phyloP scores from a whole-genome alignment of 2,888 invertebrate genomes.

The Seira ritae region DNA sequence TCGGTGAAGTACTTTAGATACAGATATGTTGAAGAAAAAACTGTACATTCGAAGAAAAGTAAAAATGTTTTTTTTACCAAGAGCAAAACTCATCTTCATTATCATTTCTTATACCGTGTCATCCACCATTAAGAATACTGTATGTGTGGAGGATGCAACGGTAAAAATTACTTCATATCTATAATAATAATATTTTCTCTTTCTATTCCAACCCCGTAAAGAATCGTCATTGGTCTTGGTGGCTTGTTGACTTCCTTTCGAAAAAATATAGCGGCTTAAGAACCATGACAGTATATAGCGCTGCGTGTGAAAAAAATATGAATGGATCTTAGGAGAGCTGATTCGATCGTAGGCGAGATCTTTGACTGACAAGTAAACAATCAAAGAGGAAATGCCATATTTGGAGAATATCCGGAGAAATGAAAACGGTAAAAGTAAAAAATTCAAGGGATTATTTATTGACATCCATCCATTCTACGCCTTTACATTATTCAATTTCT shows the following conservation, averaged over 20 bases:
- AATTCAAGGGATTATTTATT: too few species aligned
- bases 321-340: too few species aligned
- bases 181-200: slow-evolving; percentile 8
- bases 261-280: neutral
- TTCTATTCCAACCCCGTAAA: neutral
- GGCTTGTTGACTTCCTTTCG: slow-evolving; percentile 5
- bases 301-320: too few species aligned
- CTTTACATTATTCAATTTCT: too few species aligned
- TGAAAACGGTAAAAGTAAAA: too few species aligned
- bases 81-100: neutral
- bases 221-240: slow-evolving; percentile 4
- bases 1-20: too few species aligned
- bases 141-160: neutral
- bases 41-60: neutral
- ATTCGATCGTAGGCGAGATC: too few species aligned
- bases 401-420: too few species aligned
- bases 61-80: neutral
- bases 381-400: too few species aligned
- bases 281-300: neutral
- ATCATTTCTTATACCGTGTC: neutral
- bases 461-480: too few species aligned
- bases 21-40: neutral
- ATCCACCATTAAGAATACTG: neutral
- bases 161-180: neutral
- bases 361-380: too few species aligned